These are phyloP conservation scores for Paedocypris sp. DNA, from an alignment of 2,113 vertebrate genomes.

Conservation along the genomic window DNA sequence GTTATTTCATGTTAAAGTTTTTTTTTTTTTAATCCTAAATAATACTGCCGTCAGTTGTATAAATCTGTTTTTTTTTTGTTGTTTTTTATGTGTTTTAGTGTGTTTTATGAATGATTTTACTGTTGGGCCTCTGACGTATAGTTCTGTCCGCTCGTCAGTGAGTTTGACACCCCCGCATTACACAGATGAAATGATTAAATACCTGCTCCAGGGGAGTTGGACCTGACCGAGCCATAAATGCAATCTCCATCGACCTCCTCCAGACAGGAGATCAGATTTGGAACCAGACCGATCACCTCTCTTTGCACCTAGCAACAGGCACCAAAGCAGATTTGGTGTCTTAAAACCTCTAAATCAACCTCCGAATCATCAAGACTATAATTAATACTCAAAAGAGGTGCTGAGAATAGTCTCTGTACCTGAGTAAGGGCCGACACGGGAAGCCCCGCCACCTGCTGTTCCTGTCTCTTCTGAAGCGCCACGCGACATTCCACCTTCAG, in stretches of 20 bases:
- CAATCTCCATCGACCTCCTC: slow-evolving; percentile 37
- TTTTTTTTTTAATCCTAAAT: too few relatives aligned
- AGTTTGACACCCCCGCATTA: too few relatives aligned
- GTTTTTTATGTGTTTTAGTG: too few relatives aligned
- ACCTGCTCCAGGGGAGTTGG: slow-evolving; percentile 32
- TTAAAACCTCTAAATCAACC: background rate
- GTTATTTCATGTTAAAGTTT: too few relatives aligned
- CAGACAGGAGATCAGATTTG: slow-evolving; percentile 37
- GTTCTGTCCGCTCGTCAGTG: too few relatives aligned
- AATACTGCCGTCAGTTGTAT: too few relatives aligned
- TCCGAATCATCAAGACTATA: background rate
- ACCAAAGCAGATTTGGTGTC: background rate
- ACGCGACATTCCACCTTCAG: slow-evolving; percentile 41
- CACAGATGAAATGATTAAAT: background rate
- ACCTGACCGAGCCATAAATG: slow-evolving; percentile 21
- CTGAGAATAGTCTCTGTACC: too few relatives aligned
- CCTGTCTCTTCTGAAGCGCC: slow-evolving; percentile 33
- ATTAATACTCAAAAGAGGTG: too few relatives aligned
- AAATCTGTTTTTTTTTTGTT: too few relatives aligned
- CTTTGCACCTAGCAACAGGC: slow-evolving; percentile 31
- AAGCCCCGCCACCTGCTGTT: slow-evolving; percentile 34
- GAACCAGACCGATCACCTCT: slow-evolving; percentile 35
- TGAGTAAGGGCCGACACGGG: slow-evolving; percentile 34
- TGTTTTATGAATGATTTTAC: too few relatives aligned
- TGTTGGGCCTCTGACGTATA: too few relatives aligned